These are phyloP conservation scores for Pangasianodon gigas DNA, from an alignment of 2,113 vertebrate genomes.

Conservation along the genomic window DNA sequence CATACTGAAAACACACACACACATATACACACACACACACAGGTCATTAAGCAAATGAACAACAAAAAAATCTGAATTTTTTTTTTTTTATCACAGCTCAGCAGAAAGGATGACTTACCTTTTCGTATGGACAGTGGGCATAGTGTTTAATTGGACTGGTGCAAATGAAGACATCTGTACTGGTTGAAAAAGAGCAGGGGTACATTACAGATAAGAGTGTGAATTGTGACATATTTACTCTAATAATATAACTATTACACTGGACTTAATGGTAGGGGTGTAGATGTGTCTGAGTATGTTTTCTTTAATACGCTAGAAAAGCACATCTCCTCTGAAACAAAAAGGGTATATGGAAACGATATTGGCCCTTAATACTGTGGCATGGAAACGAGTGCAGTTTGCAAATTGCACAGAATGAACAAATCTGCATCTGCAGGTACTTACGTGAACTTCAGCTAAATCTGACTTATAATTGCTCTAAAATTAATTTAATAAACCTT, in stretches of 20 bases:
- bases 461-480: not conserved
- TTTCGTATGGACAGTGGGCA: conserved; percentile 87
- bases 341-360: too few species aligned
- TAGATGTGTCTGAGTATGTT: not conserved
- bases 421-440: not conserved
- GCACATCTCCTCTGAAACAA: too few species aligned
- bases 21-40: conserved; percentile 30
- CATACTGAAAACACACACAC: conserved; percentile 76
- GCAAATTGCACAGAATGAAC: not conserved
- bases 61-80: not conserved
- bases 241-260: not conserved
- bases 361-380: too few species aligned
- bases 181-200: conserved; percentile 59
- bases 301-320: not conserved
- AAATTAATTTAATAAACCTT: not conserved
- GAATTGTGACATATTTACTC: not conserved
- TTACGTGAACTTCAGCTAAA: not conserved
- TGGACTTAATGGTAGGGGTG: not conserved
- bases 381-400: too few species aligned
- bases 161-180: conserved; percentile 96
- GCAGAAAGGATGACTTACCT: conserved; percentile 75
- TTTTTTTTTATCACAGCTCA: not conserved
- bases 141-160: conserved; percentile 92
- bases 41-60: not conserved
- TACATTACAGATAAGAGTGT: not conserved